Evolutionary conservation across 2,113 vertebrate genomes (phyloP).

Genomic region (Urocynchramus pylzowi): DNA sequence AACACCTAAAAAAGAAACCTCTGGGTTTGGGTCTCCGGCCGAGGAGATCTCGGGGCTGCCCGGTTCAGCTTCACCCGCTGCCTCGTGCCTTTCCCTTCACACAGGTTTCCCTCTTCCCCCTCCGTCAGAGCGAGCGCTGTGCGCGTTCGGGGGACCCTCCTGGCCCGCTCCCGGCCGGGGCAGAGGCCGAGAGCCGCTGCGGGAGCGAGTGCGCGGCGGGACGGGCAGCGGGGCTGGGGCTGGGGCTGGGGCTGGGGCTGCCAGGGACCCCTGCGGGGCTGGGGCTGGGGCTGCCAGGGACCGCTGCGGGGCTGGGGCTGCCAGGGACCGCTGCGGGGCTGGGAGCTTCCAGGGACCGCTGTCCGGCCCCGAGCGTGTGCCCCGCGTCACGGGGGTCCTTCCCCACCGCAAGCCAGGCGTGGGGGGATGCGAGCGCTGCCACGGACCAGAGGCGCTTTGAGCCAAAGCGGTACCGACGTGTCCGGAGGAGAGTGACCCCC

Average conservation of each 20-base stretch:
- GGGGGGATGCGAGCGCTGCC: neutral
- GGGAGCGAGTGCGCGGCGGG: neutral
- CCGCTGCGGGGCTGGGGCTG: neutral
- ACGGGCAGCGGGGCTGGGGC: neutral
- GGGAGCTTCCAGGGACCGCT: neutral
- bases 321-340: neutral
- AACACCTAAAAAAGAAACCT: neutral
- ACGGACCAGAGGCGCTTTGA: neutral
- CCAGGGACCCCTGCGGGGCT: no score
- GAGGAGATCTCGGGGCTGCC: no score
- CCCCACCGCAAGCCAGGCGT: neutral
- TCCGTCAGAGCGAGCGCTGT: neutral
- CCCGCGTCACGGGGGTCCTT: neutral
- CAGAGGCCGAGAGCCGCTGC: neutral
- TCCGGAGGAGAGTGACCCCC: neutral
- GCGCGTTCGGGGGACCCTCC: neutral
- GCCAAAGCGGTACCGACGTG: fast-evolving
- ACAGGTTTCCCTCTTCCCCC: neutral
- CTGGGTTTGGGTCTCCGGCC: neutral
- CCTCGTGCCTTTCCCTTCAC: neutral
- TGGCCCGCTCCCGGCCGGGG: neutral
- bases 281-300: neutral
- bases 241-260: neutral
- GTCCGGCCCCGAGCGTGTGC: neutral
- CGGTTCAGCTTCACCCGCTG: neutral